Evolutionary conservation across 2,113 vertebrate species (phyloP), one percentile per base, ranked within the genome.

Genomic region (Antechinus stuartii): DNA sequence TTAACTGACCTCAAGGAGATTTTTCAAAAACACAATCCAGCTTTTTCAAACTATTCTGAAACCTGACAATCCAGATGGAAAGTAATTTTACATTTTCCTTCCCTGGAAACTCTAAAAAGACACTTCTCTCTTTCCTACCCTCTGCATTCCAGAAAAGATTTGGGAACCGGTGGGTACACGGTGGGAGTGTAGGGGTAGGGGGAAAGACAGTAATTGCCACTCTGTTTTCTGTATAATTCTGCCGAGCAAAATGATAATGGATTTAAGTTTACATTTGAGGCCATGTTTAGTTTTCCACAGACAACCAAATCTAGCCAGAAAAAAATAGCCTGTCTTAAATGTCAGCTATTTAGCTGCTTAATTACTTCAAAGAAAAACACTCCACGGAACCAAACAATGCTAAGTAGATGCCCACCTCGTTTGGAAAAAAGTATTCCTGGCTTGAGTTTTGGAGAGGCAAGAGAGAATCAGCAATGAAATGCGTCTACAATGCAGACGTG

Each of bases 131-230:
- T 96, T 90, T 95, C 92, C 52, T 96, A 92, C 97, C 91, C 76
- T 96, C 94, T 91, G 96, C 94, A 95, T 94, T 94, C 96, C 98
- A 97, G n/a, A 93, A 94, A 92, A 47, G 90, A 90, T 95, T 94
- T 0, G 0, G 92, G 96, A 95, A 93, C 90, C 84, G 5, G 54
- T 95, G 68, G 89, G 54, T 68, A 11, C 56, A 11, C 16, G 61
- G 61, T 76, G 6, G 35, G 61, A 12, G 12, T 35, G 14, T 35
- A 35, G 30, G 30, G 30, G 30, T 14, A n/a, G 61, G 30, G 61
- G 9, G 57, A 42, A 27, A 14, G 12, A 84, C 22, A 35, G 8
- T 42, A 7, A 1, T 42, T 0, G 84, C 61, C 90, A 2, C n/a
- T 27, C 11, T 55, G 76, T 25, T 52, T 52, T 49, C 96, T 49